Evolutionary conservation across 2,797 vertebrate species (phyloP).

Genomic region (Rhodeus uyekii): DNA sequence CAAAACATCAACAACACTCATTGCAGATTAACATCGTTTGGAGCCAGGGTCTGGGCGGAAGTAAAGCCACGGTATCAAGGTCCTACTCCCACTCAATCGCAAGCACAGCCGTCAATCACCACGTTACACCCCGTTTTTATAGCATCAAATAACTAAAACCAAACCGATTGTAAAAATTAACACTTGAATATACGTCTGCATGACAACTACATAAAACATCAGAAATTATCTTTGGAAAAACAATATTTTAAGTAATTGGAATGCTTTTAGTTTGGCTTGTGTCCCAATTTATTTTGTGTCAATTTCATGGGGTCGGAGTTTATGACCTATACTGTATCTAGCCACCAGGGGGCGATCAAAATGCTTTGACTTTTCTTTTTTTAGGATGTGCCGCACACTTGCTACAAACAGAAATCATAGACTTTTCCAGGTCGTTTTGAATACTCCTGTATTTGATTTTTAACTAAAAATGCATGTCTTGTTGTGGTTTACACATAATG

Average conservation of each 20-base stretch:
- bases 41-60: too few species aligned
- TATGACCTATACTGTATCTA: background rate
- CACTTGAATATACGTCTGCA: too few species aligned
- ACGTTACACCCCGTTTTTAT: background rate
- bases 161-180: too few species aligned
- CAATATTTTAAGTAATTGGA: accelerated
- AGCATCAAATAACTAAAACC: background rate
- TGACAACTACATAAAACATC: background rate
- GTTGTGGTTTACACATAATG: background rate
- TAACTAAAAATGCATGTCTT: background rate
- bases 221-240: background rate
- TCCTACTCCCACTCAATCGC: too few species aligned
- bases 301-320: background rate
- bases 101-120: too few species aligned
- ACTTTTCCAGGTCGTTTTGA: background rate
- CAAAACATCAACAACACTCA: too few species aligned
- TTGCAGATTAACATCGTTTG: too few species aligned
- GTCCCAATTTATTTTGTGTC: background rate
- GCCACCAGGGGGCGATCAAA: background rate
- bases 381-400: background rate
- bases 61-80: too few species aligned
- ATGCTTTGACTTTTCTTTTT: background rate
- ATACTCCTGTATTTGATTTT: background rate
- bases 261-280: background rate
- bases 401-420: background rate